phyloP scores from a whole-genome alignment of 2,797 vertebrate genomes.

The Malacoctenus gilli region DNA sequence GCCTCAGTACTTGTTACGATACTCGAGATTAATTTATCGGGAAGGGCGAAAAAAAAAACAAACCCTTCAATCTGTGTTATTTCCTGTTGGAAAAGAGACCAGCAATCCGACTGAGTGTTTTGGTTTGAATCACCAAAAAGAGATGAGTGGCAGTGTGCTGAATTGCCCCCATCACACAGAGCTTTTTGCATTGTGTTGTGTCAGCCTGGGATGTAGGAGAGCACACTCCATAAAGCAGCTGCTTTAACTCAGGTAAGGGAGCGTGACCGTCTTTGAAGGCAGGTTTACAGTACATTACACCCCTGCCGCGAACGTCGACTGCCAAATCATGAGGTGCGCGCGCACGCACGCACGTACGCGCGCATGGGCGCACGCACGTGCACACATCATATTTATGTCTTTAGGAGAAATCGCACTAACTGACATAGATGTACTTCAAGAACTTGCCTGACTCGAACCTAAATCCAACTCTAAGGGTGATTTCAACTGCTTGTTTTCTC shows the following conservation, averaged over 20 bases:
- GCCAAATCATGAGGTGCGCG: not conserved
- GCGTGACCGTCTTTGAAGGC: constrained; percentile 17
- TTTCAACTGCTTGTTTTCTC: too few relatives aligned
- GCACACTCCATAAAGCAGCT: constrained; percentile 7
- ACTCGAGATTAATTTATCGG: not conserved
- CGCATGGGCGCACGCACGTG: too few relatives aligned
- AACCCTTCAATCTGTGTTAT: not conserved
- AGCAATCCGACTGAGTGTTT: not conserved
- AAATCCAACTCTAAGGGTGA: too few relatives aligned
- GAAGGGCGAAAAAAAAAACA: too few relatives aligned
- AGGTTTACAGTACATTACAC: constrained; percentile 22
- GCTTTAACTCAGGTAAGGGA: constrained; percentile 6
- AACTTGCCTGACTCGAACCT: too few relatives aligned
- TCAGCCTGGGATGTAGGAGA: not conserved
- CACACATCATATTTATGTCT: too few relatives aligned
- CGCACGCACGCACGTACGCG: not conserved
- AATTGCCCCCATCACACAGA: not conserved
- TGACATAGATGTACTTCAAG: too few relatives aligned
- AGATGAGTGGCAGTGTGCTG: not conserved
- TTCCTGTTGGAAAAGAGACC: not conserved
- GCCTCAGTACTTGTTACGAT: not conserved
- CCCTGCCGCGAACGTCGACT: constrained; percentile 15
- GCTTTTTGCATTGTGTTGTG: not conserved
- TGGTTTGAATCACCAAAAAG: not conserved
- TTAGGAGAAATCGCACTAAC: too few relatives aligned